phyloP scores from a whole-genome alignment of 2,888 invertebrate species.

The Volucella inflata region DNA sequence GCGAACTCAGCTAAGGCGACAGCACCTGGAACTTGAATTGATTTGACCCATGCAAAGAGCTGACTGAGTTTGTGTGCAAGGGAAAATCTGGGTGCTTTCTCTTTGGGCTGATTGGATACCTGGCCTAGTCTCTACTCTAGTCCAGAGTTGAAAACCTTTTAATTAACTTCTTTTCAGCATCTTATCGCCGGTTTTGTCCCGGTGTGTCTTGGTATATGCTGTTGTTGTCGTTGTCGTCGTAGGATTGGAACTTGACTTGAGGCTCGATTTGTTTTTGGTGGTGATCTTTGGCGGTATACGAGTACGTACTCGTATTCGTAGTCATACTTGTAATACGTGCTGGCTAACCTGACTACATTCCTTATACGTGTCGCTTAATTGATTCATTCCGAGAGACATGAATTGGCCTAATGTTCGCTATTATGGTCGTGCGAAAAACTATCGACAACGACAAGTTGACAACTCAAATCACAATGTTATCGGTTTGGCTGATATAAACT shows the following conservation, averaged over 20 bases:
- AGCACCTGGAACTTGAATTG: constrained; percentile 52
- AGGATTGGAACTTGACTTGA: constrained; percentile 16
- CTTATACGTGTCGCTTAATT: constrained; percentile 71
- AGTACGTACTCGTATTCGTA: too few relatives aligned
- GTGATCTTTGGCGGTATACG: constrained; percentile 42
- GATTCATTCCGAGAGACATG: constrained; percentile 62
- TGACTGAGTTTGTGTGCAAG: constrained; percentile 30
- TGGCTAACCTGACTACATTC: constrained; percentile 51
- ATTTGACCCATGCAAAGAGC: constrained; percentile 69
- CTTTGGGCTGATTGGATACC: constrained; percentile 36
- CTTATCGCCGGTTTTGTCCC: constrained; percentile 66
- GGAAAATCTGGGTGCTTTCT: constrained; percentile 66
- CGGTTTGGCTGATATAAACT: constrained; percentile 34
- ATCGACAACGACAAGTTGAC: constrained; percentile 62
- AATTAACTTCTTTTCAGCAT: constrained; percentile 73
- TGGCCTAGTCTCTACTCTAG: not conserved
- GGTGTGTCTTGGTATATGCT: not conserved
- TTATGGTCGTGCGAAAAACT: constrained; percentile 70
- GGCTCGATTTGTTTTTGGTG: constrained; percentile 55
- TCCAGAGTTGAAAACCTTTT: constrained; percentile 70
- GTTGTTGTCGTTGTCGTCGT: constrained; percentile 32
- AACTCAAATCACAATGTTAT: constrained; percentile 50
- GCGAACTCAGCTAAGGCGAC: not conserved
- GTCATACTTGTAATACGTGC: constrained; percentile 4
- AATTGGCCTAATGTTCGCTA: constrained; percentile 62